Conservation (phyloP, 2,888 invertebrate genomes). For the Podabrus alpinus region DNA sequence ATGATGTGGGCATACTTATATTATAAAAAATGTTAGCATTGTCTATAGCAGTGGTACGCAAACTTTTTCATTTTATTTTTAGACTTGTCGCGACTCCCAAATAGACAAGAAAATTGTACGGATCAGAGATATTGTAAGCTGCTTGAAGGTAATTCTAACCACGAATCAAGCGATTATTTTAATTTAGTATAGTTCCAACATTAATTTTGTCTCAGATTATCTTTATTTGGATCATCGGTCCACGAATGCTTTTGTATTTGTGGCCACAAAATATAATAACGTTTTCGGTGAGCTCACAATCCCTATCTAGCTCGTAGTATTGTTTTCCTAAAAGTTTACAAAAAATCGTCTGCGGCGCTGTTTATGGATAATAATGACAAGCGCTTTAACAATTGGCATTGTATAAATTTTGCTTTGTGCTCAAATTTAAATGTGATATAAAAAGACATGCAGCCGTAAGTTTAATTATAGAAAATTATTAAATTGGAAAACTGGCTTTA, state of each 20-base stretch:
- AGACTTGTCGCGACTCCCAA: neutral
- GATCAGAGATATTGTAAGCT: no score
- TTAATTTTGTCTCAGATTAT: neutral
- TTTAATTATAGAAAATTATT: neutral
- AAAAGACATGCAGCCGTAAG: neutral
- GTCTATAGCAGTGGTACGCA: neutral
- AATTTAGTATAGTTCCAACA: no score
- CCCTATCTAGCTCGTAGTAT: neutral
- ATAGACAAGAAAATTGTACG: neutral
- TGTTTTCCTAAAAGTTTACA: neutral
- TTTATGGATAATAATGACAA: neutral
- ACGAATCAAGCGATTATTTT: no score
- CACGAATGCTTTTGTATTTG: neutral
- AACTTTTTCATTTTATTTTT: neutral
- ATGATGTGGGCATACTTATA: neutral
- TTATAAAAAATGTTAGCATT: neutral
- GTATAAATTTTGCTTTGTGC: neutral
- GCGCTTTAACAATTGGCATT: neutral
- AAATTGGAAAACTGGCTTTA: neutral
- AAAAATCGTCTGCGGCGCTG: neutral
- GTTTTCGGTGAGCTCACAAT: neutral
- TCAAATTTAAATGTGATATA: neutral
- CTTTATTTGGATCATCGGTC: neutral
- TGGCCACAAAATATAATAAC: neutral
- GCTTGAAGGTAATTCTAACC: no score